These are phyloP conservation scores for Drosophila rubida DNA, from an alignment of 2,888 invertebrate genomes.

Conservation along the genomic window DNA sequence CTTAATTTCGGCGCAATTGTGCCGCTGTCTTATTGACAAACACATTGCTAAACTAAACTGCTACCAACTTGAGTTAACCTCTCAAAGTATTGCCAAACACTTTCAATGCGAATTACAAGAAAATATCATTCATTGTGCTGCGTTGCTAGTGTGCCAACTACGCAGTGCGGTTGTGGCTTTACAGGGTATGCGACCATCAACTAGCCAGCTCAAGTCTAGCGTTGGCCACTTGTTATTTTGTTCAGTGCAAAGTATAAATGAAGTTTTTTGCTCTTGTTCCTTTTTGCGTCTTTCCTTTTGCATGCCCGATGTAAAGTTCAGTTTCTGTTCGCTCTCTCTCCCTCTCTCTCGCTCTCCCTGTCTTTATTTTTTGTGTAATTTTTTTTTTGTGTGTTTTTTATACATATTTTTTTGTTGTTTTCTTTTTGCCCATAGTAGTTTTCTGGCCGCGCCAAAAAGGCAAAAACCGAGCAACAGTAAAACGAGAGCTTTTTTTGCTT, in stretches of 20 bases:
- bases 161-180: not conserved
- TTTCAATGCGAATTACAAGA: no score
- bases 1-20: no score
- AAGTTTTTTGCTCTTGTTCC: slow-evolving; percentile 66
- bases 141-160: no score
- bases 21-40: no score
- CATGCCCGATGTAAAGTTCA: slow-evolving; percentile 59
- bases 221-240: slow-evolving; percentile 65
- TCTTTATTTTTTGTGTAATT: slow-evolving; percentile 21
- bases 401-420: slow-evolving; percentile 9
- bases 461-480: slow-evolving; percentile 77
- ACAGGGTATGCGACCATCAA: slow-evolving; percentile 15
- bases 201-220: slow-evolving; percentile 11
- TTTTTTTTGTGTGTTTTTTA: slow-evolving; percentile 24
- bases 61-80: no score
- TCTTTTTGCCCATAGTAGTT: slow-evolving; percentile 65
- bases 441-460: slow-evolving; percentile 70
- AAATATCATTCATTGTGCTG: no score
- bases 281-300: slow-evolving; percentile 38
- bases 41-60: no score
- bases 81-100: no score
- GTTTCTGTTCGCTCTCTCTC: slow-evolving; percentile 39
- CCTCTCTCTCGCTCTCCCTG: slow-evolving; percentile 27
- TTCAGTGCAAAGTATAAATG: slow-evolving; percentile 72
- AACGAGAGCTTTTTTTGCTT: slow-evolving; percentile 51